Conservation (phyloP, 2,888 invertebrate species). For the Drosophila paranaensis region DNA sequence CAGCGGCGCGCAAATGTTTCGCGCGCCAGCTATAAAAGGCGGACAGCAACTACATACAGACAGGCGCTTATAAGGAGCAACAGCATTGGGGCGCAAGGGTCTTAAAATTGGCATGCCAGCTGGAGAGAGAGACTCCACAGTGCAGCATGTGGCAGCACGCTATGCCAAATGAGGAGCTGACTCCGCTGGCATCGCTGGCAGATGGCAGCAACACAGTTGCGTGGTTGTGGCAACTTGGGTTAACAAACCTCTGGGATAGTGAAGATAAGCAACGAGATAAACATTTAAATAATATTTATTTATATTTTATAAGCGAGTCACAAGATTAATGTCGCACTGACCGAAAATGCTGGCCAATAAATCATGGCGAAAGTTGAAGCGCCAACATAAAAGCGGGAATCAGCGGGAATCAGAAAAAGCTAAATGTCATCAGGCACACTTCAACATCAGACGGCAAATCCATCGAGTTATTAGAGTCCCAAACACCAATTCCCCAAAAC, state of each 20-base stretch:
- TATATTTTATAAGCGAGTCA: conserved; percentile 38
- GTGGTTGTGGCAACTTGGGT: conserved; percentile 37
- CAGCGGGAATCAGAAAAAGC: conserved; percentile 20
- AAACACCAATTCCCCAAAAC: conserved; percentile 38
- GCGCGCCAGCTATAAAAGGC: conserved; percentile 55
- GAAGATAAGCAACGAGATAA: conserved; percentile 51
- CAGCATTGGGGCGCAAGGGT: conserved; percentile 47
- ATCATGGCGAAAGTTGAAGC: conserved; percentile 73
- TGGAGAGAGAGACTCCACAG: conserved; percentile 15
- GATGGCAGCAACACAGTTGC: conserved; percentile 41
- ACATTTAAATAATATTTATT: conserved; percentile 72
- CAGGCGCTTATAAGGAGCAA: conserved; percentile 53
- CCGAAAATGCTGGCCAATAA: conserved; percentile 72
- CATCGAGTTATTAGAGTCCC: conserved; percentile 56
- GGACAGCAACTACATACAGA: conserved; percentile 11
- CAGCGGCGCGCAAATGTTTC: conserved; percentile 47
- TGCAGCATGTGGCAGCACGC: conserved; percentile 47
- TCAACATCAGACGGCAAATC: conserved; percentile 35
- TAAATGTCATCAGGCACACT: conserved; percentile 54
- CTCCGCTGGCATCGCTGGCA: conserved; percentile 10
- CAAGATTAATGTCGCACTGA: conserved; percentile 69
- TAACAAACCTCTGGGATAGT: conserved; percentile 51
- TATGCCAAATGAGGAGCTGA: conserved; percentile 33
- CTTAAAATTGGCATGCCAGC: conserved; percentile 33
- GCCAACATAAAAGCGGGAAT: conserved; percentile 13